A percentile compares a stretch with the other conserved stretches of the same genome.
These are phyloP conservation scores for Danio kyathit DNA, from an alignment of 2,797 vertebrate genomes.

Conservation along the genomic window DNA sequence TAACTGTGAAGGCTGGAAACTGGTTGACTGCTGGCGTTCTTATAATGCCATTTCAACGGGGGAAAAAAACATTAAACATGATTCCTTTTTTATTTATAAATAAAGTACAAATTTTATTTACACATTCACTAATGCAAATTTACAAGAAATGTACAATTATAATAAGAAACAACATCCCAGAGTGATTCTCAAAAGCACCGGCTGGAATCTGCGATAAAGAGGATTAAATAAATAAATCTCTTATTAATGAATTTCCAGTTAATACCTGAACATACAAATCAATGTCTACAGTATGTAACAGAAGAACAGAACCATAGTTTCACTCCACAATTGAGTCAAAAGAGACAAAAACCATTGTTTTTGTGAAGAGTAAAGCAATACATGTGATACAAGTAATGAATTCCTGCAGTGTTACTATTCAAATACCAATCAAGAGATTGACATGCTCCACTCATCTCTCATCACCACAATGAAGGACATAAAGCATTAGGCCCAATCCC, in stretches of 20 bases:
- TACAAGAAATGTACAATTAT: background rate
- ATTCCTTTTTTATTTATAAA: background rate
- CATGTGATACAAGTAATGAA: too few species aligned
- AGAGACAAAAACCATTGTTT: too few species aligned
- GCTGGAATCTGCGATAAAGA: background rate
- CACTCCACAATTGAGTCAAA: background rate
- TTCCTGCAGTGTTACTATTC: too few species aligned
- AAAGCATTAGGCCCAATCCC: too few species aligned
- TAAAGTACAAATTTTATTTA: background rate
- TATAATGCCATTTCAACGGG: background rate
- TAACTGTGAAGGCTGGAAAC: too few species aligned
- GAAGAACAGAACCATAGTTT: constrained; percentile 2
- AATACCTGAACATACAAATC: background rate
- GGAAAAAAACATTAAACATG: background rate
- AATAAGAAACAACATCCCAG: background rate
- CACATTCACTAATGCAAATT: background rate
- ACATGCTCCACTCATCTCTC: too few species aligned
- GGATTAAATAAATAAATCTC: background rate
- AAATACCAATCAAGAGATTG: too few species aligned
- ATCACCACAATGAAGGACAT: too few species aligned
- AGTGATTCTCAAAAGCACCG: background rate
- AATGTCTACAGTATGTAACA: background rate
- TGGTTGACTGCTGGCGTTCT: background rate
- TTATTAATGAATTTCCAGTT: background rate
- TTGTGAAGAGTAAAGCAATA: too few species aligned